Evolutionary conservation across 1,140 invertebrate species (phyloP).

Genomic region (Rhyacophila brunnea): DNA sequence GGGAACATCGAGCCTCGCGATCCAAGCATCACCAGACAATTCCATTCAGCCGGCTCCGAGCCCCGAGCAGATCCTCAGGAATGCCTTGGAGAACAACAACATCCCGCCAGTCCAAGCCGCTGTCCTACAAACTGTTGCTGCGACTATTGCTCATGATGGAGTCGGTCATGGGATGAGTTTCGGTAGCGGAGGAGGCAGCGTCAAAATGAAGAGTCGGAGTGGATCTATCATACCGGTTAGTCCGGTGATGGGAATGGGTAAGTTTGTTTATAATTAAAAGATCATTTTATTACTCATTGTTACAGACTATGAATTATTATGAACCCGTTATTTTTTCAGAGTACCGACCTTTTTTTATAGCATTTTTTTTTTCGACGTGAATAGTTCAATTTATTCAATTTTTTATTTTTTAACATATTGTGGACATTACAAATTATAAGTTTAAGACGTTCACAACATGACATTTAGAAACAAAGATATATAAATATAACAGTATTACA

Average conservation of each 20-base stretch:
- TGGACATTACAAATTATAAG: too few species aligned
- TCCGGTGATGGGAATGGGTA: constrained; percentile 54
- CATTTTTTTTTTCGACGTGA: too few species aligned
- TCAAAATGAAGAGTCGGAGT: constrained; percentile 50
- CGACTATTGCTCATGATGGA: constrained; percentile 29
- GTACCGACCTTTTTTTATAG: too few species aligned
- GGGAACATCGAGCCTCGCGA: constrained; percentile 42
- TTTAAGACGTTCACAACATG: too few species aligned
- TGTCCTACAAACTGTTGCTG: constrained; percentile 11
- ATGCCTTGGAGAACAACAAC: constrained; percentile 43
- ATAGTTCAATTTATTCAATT: too few species aligned
- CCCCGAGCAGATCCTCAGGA: constrained; percentile 26
- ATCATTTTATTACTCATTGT: too few species aligned
- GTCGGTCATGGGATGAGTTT: background rate
- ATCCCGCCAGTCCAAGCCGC: constrained; percentile 19
- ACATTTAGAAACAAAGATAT: too few species aligned
- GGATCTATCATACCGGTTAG: constrained; percentile 54
- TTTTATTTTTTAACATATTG: too few species aligned
- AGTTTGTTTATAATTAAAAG: too few species aligned
- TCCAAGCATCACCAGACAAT: constrained; percentile 24
- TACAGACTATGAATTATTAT: too few species aligned
- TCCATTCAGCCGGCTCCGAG: constrained; percentile 28
- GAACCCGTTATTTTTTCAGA: too few species aligned
- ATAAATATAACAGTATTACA: too few species aligned
- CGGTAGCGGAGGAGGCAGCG: constrained; percentile 38